These are phyloP conservation scores for Arvicanthis niloticus DNA, from an alignment of 2,113 vertebrate species.

Conservation along the genomic window DNA sequence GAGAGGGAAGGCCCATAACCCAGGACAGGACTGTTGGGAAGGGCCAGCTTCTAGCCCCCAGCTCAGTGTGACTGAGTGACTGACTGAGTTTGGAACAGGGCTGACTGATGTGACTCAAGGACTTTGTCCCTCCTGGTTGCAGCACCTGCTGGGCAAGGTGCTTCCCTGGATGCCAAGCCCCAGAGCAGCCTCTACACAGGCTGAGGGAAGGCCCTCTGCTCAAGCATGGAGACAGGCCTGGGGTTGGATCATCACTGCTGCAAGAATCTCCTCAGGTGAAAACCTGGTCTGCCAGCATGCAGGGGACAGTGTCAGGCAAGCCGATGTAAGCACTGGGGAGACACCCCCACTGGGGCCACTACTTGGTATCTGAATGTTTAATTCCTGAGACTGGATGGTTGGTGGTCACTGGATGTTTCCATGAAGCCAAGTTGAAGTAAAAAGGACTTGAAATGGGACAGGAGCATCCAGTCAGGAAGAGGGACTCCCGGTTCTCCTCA, in stretches of 20 bases:
- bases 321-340: background rate
- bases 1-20: background rate
- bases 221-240: background rate
- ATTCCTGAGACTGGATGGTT: background rate
- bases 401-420: background rate
- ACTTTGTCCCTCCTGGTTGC: background rate
- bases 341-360: background rate
- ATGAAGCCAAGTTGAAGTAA: background rate
- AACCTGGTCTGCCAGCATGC: background rate
- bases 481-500: background rate
- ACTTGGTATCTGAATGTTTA: too few species aligned
- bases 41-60: too few species aligned
- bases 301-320: background rate
- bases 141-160: background rate
- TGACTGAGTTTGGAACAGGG: background rate
- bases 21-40: background rate
- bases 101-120: background rate
- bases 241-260: rapidly evolving
- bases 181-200: background rate
- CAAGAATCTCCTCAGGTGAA: background rate
- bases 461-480: background rate
- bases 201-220: background rate
- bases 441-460: background rate
- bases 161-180: background rate
- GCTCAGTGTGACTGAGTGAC: background rate